Conservation (phyloP, 2,888 invertebrate species). For the Scaptomyza caliginosa region DNA sequence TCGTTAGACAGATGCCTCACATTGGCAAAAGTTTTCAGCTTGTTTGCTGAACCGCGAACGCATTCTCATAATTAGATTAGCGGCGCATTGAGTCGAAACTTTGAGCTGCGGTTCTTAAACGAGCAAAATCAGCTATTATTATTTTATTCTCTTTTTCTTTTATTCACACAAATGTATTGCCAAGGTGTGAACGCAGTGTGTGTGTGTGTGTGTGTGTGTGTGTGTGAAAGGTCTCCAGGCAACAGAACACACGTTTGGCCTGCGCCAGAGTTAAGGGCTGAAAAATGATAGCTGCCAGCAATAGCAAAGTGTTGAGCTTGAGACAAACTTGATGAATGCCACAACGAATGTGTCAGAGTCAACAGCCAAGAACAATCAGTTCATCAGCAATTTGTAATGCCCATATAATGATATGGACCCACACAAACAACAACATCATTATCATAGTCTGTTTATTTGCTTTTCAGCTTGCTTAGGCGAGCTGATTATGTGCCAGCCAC, state of each 20-base stretch:
- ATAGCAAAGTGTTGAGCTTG: constrained; percentile 14
- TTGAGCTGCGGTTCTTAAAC: neutral
- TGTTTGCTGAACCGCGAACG: constrained; percentile 13
- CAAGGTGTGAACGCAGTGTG: constrained; percentile 4
- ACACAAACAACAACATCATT: constrained; percentile 42
- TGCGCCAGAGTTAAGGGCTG: constrained; percentile 4
- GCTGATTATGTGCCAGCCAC: constrained; percentile 56
- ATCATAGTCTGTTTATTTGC: constrained; percentile 9
- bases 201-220: neutral
- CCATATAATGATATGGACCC: constrained; percentile 46
- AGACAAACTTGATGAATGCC: constrained; percentile 33
- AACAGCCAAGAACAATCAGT: constrained; percentile 42
- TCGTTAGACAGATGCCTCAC: too few species aligned
- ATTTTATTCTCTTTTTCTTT: neutral
- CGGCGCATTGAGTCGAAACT: constrained; percentile 5
- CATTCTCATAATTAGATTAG: constrained; percentile 51
- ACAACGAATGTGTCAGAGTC: neutral
- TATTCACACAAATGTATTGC: too few species aligned
- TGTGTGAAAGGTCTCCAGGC: constrained; percentile 21
- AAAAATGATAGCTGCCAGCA: constrained; percentile 1
- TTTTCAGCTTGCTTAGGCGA: constrained; percentile 47
- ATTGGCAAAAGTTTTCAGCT: constrained; percentile 30
- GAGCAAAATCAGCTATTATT: neutral
- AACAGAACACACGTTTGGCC: constrained; percentile 4
- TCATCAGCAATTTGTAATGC: constrained; percentile 63